These are phyloP conservation scores for Leptinotarsa defecta DNA, from an alignment of 1,140 invertebrate genomes.

Conservation along the genomic window DNA sequence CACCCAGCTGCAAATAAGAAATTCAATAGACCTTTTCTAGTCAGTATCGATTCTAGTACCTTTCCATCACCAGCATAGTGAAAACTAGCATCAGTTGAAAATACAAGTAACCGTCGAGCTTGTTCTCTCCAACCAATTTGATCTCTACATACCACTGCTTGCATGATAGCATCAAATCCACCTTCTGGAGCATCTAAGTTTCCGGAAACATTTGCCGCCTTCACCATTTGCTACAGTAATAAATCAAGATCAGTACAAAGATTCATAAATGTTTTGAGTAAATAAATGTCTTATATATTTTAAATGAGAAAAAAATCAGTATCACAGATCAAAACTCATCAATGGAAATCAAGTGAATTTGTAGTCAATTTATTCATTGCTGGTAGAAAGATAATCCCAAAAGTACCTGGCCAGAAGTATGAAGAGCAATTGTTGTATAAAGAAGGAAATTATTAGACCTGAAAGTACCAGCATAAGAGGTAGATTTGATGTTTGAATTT, in stretches of 20 bases:
- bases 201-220: constrained; percentile 63
- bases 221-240: constrained; percentile 54
- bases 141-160: constrained; percentile 68
- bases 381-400: too few relatives aligned
- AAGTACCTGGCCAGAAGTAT: too few relatives aligned
- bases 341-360: too few relatives aligned
- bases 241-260: neutral
- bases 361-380: too few relatives aligned
- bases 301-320: neutral
- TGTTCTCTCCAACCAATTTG: constrained; percentile 67
- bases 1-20: constrained; percentile 65
- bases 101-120: constrained; percentile 66
- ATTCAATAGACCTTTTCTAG: neutral
- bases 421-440: too few relatives aligned
- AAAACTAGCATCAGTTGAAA: constrained; percentile 65
- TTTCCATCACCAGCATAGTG: constrained; percentile 72
- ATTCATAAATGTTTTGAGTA: neutral
- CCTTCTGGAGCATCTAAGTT: constrained; percentile 79
- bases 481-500: too few relatives aligned
- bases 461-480: too few relatives aligned
- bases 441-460: too few relatives aligned
- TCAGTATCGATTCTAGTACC: constrained; percentile 48
- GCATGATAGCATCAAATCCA: constrained; percentile 80
- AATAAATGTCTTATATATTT: constrained; percentile 4
- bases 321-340: too few relatives aligned